Conservation (phyloP, 1,140 invertebrate genomes). For the Xylocopa sonorina region DNA sequence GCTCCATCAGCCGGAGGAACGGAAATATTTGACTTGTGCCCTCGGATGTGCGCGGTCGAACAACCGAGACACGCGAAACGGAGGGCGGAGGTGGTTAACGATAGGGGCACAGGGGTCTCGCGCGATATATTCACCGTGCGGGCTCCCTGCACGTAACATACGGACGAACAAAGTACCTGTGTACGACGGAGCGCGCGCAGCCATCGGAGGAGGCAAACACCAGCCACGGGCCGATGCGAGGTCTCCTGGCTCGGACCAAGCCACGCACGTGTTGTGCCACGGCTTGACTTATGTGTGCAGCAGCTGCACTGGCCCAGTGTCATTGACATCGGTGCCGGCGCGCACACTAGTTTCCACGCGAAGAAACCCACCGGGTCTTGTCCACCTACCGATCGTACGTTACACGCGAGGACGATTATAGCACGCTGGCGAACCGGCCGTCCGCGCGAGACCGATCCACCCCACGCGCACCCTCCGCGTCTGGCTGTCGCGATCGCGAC, state of each 20-base stretch:
- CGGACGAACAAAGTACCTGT: constrained; percentile 45
- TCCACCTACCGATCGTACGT: constrained; percentile 75
- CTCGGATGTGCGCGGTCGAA: constrained; percentile 54
- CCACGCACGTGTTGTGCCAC: constrained; percentile 66
- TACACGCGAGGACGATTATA: constrained; percentile 78
- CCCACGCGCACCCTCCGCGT: constrained; percentile 29
- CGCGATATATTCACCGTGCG: constrained; percentile 32
- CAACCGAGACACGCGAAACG: neutral
- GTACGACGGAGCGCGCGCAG: too few species aligned
- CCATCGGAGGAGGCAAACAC: too few species aligned
- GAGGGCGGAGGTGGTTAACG: neutral
- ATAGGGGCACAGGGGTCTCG: constrained; percentile 19
- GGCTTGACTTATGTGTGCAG: constrained; percentile 74
- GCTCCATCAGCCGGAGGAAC: constrained; percentile 55
- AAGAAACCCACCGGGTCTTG: constrained; percentile 64
- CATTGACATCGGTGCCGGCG: constrained; percentile 78
- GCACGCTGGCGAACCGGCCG: constrained; percentile 66
- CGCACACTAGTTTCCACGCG: constrained; percentile 71
- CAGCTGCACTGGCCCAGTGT: constrained; percentile 76
- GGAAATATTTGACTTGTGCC: constrained; percentile 79
- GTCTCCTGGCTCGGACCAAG: too few species aligned
- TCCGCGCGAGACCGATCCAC: constrained; percentile 60
- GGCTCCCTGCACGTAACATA: constrained; percentile 36
- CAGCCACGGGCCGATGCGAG: too few species aligned
- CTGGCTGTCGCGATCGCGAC: too few species aligned